A percentile compares a stretch with the other conserved stretches of the same genome.
Evolutionary conservation across 2,797 vertebrate genomes (phyloP).

Genomic region (Falco concolor): DNA sequence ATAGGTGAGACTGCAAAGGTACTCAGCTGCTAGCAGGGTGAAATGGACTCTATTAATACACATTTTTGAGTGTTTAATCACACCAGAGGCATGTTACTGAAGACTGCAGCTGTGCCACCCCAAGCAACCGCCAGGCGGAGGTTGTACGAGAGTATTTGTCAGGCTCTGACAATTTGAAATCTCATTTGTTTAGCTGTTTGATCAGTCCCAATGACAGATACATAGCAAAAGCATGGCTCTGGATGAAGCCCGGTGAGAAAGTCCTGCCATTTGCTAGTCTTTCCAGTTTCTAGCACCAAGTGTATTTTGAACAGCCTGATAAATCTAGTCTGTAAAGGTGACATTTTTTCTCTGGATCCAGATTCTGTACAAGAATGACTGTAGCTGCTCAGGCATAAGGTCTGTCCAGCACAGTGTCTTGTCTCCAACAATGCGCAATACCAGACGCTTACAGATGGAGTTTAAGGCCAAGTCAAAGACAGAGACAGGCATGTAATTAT

Average conservation of each 20-base stretch:
- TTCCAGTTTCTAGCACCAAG: neutral
- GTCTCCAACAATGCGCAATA: neutral
- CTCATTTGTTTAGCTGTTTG: neutral
- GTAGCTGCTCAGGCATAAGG: neutral
- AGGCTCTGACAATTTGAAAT: neutral
- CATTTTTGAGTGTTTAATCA: neutral
- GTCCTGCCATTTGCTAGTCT: neutral
- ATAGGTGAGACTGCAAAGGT: neutral
- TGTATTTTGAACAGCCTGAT: neutral
- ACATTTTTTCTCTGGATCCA: neutral
- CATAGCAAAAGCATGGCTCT: neutral
- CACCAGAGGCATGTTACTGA: neutral
- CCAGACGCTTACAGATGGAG: neutral
- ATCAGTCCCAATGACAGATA: neutral
- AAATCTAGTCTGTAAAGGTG: neutral
- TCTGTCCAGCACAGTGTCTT: neutral
- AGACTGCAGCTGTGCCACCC: neutral
- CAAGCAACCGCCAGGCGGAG: neutral
- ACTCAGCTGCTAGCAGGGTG: neutral
- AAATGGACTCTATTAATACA: neutral
- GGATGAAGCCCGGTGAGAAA: neutral
- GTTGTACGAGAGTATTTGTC: neutral
- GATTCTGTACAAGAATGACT: neutral
- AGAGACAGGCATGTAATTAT: neutral
- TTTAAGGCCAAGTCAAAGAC: neutral